Percentiles rank a stretch among this genome's conserved stretches.
These are phyloP conservation scores for Dipodomys spectabilis DNA, from an alignment of 2,113 vertebrate species.

Conservation along the genomic window DNA sequence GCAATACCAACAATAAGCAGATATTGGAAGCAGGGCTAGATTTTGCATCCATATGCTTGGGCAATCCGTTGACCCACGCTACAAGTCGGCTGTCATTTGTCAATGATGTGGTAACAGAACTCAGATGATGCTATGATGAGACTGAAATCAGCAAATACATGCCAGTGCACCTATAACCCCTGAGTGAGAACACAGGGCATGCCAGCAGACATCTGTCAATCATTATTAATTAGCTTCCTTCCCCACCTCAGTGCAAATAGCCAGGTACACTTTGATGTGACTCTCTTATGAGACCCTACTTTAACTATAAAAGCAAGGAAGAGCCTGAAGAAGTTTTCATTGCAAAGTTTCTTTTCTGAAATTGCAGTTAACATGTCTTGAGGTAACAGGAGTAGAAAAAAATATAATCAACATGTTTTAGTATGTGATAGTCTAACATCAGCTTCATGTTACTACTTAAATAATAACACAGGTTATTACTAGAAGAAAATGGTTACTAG, in stretches of 20 bases:
- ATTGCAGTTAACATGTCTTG: not conserved
- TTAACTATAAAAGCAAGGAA: not conserved
- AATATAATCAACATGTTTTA: not conserved
- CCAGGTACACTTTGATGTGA: not conserved
- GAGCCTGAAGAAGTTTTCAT: not conserved
- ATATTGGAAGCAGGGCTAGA: too few relatives aligned
- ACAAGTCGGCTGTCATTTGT: not conserved
- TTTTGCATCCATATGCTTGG: not conserved
- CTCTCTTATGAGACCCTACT: slow-evolving; percentile 1
- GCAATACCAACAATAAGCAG: too few relatives aligned
- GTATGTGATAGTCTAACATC: not conserved
- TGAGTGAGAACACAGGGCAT: not conserved
- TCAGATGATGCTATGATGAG: not conserved
- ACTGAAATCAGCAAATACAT: not conserved
- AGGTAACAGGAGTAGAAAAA: slow-evolving; percentile 12
- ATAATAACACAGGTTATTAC: not conserved
- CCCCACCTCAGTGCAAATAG: not conserved
- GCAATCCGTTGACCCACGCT: not conserved
- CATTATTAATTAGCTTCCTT: not conserved
- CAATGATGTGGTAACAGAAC: not conserved
- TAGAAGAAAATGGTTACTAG: not conserved
- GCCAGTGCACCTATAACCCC: not conserved
- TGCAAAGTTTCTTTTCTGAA: not conserved
- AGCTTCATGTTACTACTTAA: slow-evolving; percentile 23
- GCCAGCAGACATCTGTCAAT: not conserved